phyloP scores from a whole-genome alignment of 1,140 invertebrate species.

The Drosophila nikananu region DNA sequence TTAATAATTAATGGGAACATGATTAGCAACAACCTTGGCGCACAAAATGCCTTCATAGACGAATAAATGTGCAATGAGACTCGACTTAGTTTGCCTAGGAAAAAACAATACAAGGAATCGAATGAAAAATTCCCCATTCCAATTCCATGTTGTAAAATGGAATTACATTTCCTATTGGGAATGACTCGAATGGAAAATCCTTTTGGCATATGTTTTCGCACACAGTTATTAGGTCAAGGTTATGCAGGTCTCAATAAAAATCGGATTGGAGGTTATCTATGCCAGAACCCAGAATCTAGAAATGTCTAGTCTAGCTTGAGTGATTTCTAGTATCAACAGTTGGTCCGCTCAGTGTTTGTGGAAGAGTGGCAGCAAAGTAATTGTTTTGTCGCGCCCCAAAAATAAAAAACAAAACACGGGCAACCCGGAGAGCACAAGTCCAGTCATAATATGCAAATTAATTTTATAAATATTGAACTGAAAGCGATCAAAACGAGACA shows the following conservation, averaged over 20 bases:
- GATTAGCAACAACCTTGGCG: conserved; percentile 73
- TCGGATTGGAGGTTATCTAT: conserved; percentile 14
- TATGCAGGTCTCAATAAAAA: conserved; percentile 4
- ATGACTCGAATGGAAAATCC: conserved; percentile 14
- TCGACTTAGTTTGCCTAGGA: not conserved
- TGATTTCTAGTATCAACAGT: not conserved
- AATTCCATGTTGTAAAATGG: not conserved
- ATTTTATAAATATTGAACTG: conserved; percentile 66
- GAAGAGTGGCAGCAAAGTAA: not conserved
- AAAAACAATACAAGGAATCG: conserved; percentile 9
- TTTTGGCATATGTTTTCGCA: conserved; percentile 3
- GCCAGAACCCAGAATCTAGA: conserved; percentile 7
- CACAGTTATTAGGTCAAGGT: conserved; percentile 12
- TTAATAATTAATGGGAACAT: conserved; percentile 68
- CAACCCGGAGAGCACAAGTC: conserved; percentile 2
- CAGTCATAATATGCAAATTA: conserved; percentile 62
- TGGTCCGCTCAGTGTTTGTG: not conserved
- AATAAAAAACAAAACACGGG: conserved; percentile 8
- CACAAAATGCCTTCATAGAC: conserved; percentile 26
- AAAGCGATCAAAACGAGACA: conserved; percentile 40
- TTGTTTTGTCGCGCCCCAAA: conserved; percentile 14
- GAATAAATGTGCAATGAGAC: conserved; percentile 18
- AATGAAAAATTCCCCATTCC: conserved; percentile 14
- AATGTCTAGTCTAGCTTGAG: conserved; percentile 4
- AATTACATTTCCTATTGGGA: not conserved